Base-by-base conservation (phyloP, 2,797 vertebrate genomes). In the Myotis daubentonii region DNA sequence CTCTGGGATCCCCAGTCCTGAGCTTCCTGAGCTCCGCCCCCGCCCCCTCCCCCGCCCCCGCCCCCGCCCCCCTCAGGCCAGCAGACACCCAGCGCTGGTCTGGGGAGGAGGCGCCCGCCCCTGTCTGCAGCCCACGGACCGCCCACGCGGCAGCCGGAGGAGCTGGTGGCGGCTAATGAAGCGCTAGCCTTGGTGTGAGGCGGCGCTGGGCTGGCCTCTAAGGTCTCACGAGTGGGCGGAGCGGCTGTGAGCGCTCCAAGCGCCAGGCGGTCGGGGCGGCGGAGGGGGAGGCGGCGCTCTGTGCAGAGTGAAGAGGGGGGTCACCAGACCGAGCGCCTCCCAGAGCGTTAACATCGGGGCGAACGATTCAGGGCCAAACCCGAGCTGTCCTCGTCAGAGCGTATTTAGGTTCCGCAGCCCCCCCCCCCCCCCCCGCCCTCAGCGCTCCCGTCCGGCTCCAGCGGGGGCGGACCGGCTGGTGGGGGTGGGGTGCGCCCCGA, bases 301-400 rank as follows among this genome's bases (percentile, higher is more conserved):
- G 28, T 5, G 74, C 11, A 3, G 47, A 75, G 30, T 1, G 6
- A 95, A 96, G 95, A 84, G 94, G 65, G 51, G 91, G 72, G 78
- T 85, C 95, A 71, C 97, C 96, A 41, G 96, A 95, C 93, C 94
- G 97, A 97, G 97, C 95, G 95, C 92, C 96, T 84, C 87, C 75
- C 88, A 23, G 93, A 82, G 92, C 74, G 41, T 95, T 94, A 90
- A 95, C 86, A 96, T 89, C 49, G 97, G 96, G 62, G 75, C 72
- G 95, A 95, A 97, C 90, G 79, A 86, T 55, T 6, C 68, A 6
- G 93, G 88, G 87, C 97, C 84, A 97, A 97, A 96, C 86, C 57
- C 82, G 87, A 38, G 44, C 17, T 83, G 95, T 92, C 95, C 87
- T 96, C 96, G 96, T n/a, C 7, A 62, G 94, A 38, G 30, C 85